phyloP scores from a whole-genome alignment of 1,140 invertebrate species.

The Grapholita molesta region DNA sequence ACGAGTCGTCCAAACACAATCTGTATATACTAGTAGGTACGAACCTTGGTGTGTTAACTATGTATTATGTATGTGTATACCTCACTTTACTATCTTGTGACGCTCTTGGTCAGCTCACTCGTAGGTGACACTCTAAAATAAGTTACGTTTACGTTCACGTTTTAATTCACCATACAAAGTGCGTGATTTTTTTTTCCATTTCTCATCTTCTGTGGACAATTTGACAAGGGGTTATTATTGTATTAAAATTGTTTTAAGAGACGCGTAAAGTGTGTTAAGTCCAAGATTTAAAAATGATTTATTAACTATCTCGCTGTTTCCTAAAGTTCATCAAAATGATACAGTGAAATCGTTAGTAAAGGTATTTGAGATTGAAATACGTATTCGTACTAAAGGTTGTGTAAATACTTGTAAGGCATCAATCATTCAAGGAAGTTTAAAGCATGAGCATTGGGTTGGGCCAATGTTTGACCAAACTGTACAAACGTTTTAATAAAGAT shows the following conservation, averaged over 20 bases:
- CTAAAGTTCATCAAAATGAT: not conserved
- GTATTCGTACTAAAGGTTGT: not conserved
- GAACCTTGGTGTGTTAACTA: not conserved
- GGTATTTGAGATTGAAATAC: not conserved
- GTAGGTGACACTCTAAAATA: not conserved
- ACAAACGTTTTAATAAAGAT: not conserved
- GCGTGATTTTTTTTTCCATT: no score
- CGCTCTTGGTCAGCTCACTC: not conserved
- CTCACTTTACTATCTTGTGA: not conserved
- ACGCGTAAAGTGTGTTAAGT: not conserved
- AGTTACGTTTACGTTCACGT: not conserved
- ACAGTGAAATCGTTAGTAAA: not conserved
- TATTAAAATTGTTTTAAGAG: not conserved
- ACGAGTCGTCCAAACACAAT: constrained; percentile 1
- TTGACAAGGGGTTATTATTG: not conserved
- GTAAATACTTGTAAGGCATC: not conserved
- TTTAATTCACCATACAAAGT: not conserved
- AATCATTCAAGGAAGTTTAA: not conserved
- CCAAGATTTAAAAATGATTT: not conserved
- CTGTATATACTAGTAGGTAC: not conserved
- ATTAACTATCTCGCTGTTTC: not conserved
- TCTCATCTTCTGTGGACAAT: not conserved
- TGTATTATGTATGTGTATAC: not conserved
- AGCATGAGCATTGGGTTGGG: not conserved
- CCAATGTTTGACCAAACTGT: not conserved